Conservation (phyloP, 2,888 invertebrate species). For the Pseudolycoriella hygida region DNA sequence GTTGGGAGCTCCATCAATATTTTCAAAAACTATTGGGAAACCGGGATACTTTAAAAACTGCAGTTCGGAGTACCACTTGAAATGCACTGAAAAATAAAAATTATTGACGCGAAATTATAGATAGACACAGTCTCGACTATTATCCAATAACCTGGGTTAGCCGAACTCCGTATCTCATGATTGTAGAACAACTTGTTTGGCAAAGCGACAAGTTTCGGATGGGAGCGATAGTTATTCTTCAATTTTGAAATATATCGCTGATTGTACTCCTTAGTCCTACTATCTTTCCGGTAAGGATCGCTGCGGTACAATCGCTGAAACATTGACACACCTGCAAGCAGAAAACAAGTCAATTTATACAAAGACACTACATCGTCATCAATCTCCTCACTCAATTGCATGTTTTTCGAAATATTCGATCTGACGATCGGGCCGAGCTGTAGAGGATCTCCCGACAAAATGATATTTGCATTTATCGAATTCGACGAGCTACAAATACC, state of each 20-base stretch:
- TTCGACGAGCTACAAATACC: slow-evolving; percentile 7
- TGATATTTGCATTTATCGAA: slow-evolving; percentile 20
- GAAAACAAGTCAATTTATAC: neutral
- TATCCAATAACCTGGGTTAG: too few relatives aligned
- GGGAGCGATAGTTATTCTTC: slow-evolving; percentile 54
- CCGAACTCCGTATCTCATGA: slow-evolving; percentile 30
- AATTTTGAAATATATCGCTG: slow-evolving; percentile 52
- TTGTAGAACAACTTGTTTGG: slow-evolving; percentile 59
- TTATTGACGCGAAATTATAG: too few relatives aligned
- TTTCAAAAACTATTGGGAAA: slow-evolving; percentile 41
- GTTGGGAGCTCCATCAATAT: slow-evolving; percentile 34
- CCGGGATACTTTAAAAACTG: slow-evolving; percentile 26
- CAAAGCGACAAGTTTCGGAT: slow-evolving; percentile 41
- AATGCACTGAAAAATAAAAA: neutral
- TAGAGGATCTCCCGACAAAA: slow-evolving; percentile 55
- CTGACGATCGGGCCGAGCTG: slow-evolving; percentile 34
- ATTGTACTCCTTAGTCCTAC: slow-evolving; percentile 25
- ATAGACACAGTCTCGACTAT: too few relatives aligned
- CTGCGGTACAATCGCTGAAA: neutral
- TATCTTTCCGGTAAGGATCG: neutral
- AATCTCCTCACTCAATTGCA: neutral
- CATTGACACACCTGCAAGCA: neutral
- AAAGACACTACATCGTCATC: neutral
- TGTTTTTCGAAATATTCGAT: neutral
- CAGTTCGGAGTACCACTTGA: slow-evolving; percentile 19